These are phyloP conservation scores for Proisotoma minuta DNA, from an alignment of 2,888 invertebrate species.

Conservation along the genomic window DNA sequence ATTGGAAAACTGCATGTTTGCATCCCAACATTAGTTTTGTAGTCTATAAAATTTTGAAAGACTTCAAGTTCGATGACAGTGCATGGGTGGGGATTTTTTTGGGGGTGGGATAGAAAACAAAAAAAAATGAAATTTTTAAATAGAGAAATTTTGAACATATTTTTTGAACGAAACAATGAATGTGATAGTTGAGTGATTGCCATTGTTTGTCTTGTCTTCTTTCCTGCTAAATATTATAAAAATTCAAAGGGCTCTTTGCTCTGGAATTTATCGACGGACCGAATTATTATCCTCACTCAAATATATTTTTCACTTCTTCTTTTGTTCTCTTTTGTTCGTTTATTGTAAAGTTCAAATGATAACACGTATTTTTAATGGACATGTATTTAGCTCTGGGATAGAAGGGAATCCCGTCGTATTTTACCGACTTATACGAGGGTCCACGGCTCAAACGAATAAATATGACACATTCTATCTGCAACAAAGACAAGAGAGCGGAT, in stretches of 20 bases:
- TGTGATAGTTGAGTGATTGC: constrained; percentile 14
- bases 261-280: constrained; percentile 1
- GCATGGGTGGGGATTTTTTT: constrained; percentile 3
- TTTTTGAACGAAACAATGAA: too few species aligned
- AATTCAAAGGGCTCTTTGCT: neutral
- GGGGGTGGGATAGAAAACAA: too few species aligned
- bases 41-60: constrained; percentile 15
- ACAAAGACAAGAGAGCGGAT: constrained; percentile 85
- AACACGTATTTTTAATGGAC: constrained; percentile 11
- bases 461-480: constrained; percentile 91
- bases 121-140: too few species aligned
- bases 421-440: constrained; percentile 91
- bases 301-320: neutral
- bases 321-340: neutral
- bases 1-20: neutral
- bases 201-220: constrained; percentile 14
- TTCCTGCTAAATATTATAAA: constrained; percentile 3
- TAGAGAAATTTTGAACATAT: too few species aligned
- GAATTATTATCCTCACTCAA: neutral
- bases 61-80: constrained; percentile 6
- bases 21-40: neutral
- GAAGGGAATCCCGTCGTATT: constrained; percentile 93
- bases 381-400: constrained; percentile 85
- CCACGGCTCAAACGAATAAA: constrained; percentile 93
- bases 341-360: neutral